phyloP scores from a whole-genome alignment of 2,113 vertebrate species.

The Pontoporia blainvillei region DNA sequence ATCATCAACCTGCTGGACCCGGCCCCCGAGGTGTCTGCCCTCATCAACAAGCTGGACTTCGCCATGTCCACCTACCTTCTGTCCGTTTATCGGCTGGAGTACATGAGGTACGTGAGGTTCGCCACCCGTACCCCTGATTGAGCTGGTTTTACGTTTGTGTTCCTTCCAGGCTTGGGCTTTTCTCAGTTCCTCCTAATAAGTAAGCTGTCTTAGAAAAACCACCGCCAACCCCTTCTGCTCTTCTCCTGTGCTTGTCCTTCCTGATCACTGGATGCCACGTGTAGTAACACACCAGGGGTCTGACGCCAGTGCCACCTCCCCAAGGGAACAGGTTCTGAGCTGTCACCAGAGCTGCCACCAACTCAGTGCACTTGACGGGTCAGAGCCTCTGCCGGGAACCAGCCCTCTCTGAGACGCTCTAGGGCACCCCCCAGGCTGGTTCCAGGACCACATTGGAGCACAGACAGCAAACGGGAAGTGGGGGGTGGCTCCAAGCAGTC shows the following conservation, averaged over 20 bases:
- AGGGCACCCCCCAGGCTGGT: background rate
- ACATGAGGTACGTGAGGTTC: conserved; percentile 88
- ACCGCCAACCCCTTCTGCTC: background rate
- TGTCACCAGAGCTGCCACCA: background rate
- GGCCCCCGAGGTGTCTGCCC: conserved; percentile 90
- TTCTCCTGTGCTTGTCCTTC: background rate
- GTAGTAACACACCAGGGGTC: background rate
- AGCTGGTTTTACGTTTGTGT: background rate
- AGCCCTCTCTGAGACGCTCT: background rate
- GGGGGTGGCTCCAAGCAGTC: background rate
- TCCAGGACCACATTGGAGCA: background rate
- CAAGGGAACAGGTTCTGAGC: background rate
- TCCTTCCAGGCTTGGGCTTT: background rate
- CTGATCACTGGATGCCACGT: background rate
- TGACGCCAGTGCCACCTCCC: fast-evolving
- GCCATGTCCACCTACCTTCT: conserved; percentile 98
- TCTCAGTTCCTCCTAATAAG: background rate
- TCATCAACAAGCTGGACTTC: conserved; percentile 97
- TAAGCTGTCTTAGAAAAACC: background rate
- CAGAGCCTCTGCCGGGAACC: background rate
- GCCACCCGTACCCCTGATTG: background rate
- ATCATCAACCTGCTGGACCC: conserved; percentile 95
- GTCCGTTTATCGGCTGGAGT: conserved; percentile 95
- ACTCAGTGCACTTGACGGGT: background rate
- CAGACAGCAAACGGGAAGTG: background rate